These are phyloP conservation scores for Megastigmus dorsalis DNA, from an alignment of 2,888 invertebrate species.

Conservation along the genomic window DNA sequence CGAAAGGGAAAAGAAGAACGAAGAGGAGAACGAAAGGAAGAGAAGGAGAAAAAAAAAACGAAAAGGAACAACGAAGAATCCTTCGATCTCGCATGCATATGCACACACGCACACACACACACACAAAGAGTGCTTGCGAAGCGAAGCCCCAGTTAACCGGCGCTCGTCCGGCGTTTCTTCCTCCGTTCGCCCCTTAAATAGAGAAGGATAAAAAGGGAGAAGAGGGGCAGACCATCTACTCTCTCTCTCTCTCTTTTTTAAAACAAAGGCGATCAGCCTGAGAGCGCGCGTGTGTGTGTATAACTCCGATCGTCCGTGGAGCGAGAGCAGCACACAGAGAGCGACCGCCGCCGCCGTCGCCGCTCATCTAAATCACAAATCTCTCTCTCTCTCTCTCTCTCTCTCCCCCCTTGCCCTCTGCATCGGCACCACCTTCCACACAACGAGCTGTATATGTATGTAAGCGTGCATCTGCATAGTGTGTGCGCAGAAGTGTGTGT, in stretches of 20 bases:
- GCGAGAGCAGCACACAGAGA: no score
- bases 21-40: neutral
- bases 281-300: no score
- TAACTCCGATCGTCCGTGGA: constrained; percentile 32
- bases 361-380: constrained; percentile 74
- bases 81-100: constrained; percentile 32
- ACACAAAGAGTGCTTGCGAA: no score
- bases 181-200: constrained; percentile 22
- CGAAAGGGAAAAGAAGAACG: neutral
- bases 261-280: constrained; percentile 70
- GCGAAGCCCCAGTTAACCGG: constrained; percentile 9
- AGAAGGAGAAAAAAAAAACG: neutral
- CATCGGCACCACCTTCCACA: constrained; percentile 66
- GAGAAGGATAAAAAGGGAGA: constrained; percentile 17
- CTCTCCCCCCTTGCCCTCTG: neutral
- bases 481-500: no score
- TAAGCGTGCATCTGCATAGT: neutral
- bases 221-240: neutral
- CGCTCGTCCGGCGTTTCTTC: constrained; percentile 27
- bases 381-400: constrained; percentile 57
- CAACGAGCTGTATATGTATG: no score
- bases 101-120: no score
- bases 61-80: neutral
- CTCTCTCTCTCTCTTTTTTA: constrained; percentile 52
- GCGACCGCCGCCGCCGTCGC: no score